phyloP scores from a whole-genome alignment of 2,113 vertebrate genomes.

The Zosterops japonicus region DNA sequence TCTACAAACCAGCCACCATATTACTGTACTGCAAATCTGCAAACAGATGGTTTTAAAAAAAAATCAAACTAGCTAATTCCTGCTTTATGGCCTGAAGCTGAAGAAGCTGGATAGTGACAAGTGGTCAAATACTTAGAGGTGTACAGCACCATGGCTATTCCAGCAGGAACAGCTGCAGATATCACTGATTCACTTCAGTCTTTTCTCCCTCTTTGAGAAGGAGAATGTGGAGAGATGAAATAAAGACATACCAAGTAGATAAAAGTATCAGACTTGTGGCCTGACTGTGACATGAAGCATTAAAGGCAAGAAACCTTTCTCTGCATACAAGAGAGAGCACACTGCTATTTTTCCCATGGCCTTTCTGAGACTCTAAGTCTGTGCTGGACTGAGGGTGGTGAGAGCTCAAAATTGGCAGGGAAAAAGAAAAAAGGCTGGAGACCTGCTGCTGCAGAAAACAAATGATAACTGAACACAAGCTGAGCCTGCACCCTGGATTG shows the following conservation, averaged over 20 bases:
- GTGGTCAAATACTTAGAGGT: background rate
- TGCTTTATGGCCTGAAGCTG: background rate
- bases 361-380: slow-evolving; percentile 20
- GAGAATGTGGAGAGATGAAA: slow-evolving; percentile 56
- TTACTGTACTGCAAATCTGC: background rate
- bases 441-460: slow-evolving; percentile 22
- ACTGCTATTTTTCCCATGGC: background rate
- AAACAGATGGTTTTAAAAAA: background rate
- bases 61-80: background rate
- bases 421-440: slow-evolving; percentile 7
- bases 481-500: slow-evolving; percentile 10
- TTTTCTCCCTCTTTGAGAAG: slow-evolving; percentile 49
- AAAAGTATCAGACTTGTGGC: slow-evolving; percentile 50
- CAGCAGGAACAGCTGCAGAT: background rate
- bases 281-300: slow-evolving; percentile 34
- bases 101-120: background rate
- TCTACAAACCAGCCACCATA: background rate
- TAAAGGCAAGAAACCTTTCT: slow-evolving; percentile 53
- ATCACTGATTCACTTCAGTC: slow-evolving; percentile 21
- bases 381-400: background rate
- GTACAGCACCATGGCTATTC: background rate
- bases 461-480: background rate
- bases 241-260: slow-evolving; percentile 56
- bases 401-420: background rate
- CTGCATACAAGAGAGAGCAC: slow-evolving; percentile 1